Conservation (phyloP, 2,797 vertebrate genomes). For the Pristis pectinata region DNA sequence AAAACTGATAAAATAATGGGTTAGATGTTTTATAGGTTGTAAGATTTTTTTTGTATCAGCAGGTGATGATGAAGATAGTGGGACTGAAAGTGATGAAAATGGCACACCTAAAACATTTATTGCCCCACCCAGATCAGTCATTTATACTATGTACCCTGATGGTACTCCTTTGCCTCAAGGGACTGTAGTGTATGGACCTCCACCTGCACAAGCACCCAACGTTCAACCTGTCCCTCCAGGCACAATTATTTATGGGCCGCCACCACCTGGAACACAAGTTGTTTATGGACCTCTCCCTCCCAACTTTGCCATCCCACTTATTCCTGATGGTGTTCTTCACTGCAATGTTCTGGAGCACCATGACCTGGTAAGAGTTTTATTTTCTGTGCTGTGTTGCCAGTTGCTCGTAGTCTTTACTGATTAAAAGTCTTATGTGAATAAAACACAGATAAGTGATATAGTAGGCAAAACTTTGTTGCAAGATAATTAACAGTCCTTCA, state of each 20-base stretch:
- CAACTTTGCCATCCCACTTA: conserved; percentile 54
- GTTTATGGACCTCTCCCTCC: conserved; percentile 60
- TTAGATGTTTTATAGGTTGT: not conserved
- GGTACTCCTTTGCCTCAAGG: conserved; percentile 62
- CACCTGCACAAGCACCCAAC: conserved; percentile 48
- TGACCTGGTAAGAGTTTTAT: conserved; percentile 55
- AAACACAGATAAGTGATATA: not conserved
- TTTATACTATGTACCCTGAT: conserved; percentile 62
- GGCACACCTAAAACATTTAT: conserved; percentile 48
- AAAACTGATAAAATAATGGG: too few relatives aligned
- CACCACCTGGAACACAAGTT: conserved; percentile 57
- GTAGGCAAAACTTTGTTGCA: not conserved
- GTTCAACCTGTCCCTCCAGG: conserved; percentile 52
- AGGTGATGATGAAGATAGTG: conserved; percentile 51
- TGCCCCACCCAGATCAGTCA: conserved; percentile 55
- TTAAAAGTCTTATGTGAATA: not conserved
- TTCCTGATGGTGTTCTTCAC: conserved; percentile 60
- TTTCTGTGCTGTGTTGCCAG: not conserved
- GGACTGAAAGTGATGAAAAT: conserved; percentile 49
- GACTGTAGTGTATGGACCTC: conserved; percentile 56
- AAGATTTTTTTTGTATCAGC: conserved; percentile 7
- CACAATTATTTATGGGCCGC: conserved; percentile 57
- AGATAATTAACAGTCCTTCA: not conserved
- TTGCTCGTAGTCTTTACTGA: not conserved
- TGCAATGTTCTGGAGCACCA: conserved; percentile 70